A percentile compares a stretch with the other conserved stretches of the same genome.
These are phyloP conservation scores for Tetragonisca angustula DNA, from an alignment of 2,888 invertebrate species.

Conservation along the genomic window DNA sequence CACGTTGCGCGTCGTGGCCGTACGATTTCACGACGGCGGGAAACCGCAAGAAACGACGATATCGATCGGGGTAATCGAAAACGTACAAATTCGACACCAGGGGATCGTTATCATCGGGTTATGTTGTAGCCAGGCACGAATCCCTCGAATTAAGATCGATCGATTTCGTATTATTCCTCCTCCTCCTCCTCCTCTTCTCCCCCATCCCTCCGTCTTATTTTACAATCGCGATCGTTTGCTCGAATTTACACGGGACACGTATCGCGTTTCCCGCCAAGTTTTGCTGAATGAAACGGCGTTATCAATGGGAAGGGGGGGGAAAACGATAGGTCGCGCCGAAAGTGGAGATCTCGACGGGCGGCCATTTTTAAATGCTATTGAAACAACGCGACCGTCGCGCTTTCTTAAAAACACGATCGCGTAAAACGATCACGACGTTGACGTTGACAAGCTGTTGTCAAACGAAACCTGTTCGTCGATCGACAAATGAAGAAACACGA, in stretches of 20 bases:
- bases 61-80: conserved; percentile 54
- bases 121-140: conserved; percentile 35
- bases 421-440: neutral
- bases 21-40: conserved; percentile 12
- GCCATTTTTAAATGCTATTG: conserved; percentile 6
- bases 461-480: too few relatives aligned
- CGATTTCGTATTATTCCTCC: conserved; percentile 37
- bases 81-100: conserved; percentile 42
- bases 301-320: conserved; percentile 39
- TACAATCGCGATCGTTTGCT: conserved; percentile 39
- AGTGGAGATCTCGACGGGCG: conserved; percentile 40
- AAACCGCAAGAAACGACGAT: conserved; percentile 34
- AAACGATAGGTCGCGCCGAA: conserved; percentile 30
- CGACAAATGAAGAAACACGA: too few relatives aligned
- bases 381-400: too few relatives aligned
- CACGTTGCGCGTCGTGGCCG: neutral
- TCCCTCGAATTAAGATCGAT: conserved; percentile 50
- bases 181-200: too few relatives aligned
- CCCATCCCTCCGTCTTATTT: conserved; percentile 24
- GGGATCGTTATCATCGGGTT: conserved; percentile 29
- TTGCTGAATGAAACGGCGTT: conserved; percentile 28
- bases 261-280: conserved; percentile 26
- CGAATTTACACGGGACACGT: conserved; percentile 27
- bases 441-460: neutral
- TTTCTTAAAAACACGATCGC: neutral